Base-by-base conservation (phyloP, 2,113 vertebrate species). In the Willisornis vidua region DNA sequence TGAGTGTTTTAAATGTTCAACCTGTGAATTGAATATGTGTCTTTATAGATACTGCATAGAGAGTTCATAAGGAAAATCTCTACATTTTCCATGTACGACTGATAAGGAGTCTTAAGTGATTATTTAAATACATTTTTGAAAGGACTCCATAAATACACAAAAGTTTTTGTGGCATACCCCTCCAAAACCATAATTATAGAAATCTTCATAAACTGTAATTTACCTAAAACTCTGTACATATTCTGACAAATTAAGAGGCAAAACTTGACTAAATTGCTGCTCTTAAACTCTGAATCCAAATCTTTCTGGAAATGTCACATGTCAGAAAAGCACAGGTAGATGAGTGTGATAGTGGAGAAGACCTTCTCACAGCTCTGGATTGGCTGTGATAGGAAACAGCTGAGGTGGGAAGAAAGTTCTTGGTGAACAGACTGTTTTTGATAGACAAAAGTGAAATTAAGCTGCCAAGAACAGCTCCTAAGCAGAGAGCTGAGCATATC, bases 131-230 rank as follows among this genome's bases (percentile, higher is more conserved):
- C 12, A 2, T 84, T 86, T 94, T 84, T 89, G 10, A 93, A 68
- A 87, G 46, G 9, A 14, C 17, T 24, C 31, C 76, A 31, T 80
- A 90, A 93, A 84, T 58, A 31, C 35, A 55, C 17, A 39, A 0
- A 68, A 41, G 19, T 55, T 71, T 67, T 51, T 1, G 0, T 90
- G 83, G 48, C 0, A 0, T 37, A 39, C 25, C 13, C 8, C 28
- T 88, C 33, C 43, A 35, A 74, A 76, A 87, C 37, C 14, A 7
- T 55, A 61, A 89, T 78, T 80, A 51, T 10, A 70, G 58, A 83
- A 58, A 58, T 66, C 17, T 59, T 67, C 13, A 35, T 71, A 39
- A 90, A 55, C 57, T 86, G 48, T 67, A 54, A 65, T 77, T 80
- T 88, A 22, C 66, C 51, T 94, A 23, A 66, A 96, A 76, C 31